phyloP scores from a whole-genome alignment of 2,113 vertebrate species.

The Collichthys lucidus region DNA sequence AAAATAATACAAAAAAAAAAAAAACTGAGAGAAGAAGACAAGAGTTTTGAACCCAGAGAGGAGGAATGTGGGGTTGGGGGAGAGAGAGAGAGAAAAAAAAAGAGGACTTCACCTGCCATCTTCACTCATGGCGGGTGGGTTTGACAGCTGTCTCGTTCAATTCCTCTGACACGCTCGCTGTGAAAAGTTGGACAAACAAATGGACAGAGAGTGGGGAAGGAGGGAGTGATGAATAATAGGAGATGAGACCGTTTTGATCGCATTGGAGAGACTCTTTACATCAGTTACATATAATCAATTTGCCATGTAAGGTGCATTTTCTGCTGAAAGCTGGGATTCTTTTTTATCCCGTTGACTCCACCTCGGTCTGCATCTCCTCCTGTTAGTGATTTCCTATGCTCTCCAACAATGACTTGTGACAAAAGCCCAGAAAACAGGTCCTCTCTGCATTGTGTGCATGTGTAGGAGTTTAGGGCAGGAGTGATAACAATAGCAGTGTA shows the following conservation, averaged over 20 bases:
- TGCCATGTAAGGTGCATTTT: slow-evolving; percentile 31
- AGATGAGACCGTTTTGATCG: slow-evolving; percentile 41
- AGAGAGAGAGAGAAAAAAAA: background rate
- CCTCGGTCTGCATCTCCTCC: background rate
- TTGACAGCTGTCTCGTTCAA: slow-evolving; percentile 84
- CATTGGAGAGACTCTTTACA: slow-evolving; percentile 20
- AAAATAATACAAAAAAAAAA: slow-evolving; percentile 50
- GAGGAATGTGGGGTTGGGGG: background rate
- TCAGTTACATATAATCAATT: slow-evolving; percentile 7
- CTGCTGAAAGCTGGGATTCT: slow-evolving; percentile 11
- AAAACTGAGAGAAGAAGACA: slow-evolving; percentile 16
- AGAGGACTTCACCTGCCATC: slow-evolving; percentile 79
- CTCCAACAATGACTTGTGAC: slow-evolving; percentile 38
- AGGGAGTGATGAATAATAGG: slow-evolving; percentile 20
- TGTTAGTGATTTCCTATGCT: slow-evolving; percentile 22
- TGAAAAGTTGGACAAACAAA: slow-evolving; percentile 75
- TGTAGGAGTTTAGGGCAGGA: slow-evolving; percentile 60
- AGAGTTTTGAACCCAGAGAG: slow-evolving; percentile 48
- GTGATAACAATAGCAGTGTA: slow-evolving; percentile 26
- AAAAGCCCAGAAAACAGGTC: slow-evolving; percentile 39
- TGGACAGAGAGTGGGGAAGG: slow-evolving; percentile 40
- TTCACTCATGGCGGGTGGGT: slow-evolving; percentile 72
- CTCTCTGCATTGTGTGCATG: slow-evolving; percentile 24
- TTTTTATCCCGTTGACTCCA: slow-evolving; percentile 9
- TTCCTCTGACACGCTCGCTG: slow-evolving; percentile 68